Percentiles rank a stretch among this genome's conserved stretches.
phyloP scores from a whole-genome alignment of 2,113 vertebrate genomes.

The Psettodes erumei region DNA sequence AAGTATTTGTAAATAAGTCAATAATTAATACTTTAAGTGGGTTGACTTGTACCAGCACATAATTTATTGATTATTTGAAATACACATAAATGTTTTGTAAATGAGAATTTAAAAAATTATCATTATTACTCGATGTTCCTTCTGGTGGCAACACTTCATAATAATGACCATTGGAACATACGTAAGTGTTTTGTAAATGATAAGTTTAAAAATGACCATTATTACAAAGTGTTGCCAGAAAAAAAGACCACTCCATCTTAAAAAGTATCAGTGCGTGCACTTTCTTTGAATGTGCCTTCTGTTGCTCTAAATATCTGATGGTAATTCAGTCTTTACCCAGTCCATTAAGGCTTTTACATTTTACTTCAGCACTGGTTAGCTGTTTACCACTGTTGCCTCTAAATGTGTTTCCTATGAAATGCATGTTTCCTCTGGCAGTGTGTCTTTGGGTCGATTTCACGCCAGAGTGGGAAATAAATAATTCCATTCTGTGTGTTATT shows the following conservation, averaged over 20 bases:
- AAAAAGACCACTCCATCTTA: not conserved
- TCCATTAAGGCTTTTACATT: slow-evolving; percentile 43
- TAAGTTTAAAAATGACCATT: not conserved
- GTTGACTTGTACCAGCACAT: not conserved
- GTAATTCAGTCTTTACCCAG: slow-evolving; percentile 54
- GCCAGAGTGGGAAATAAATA: slow-evolving; percentile 48
- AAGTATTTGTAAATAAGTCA: not conserved
- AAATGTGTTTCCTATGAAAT: slow-evolving; percentile 47
- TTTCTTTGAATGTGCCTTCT: slow-evolving; percentile 19
- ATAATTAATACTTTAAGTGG: not conserved
- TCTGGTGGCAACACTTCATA: too few species aligned
- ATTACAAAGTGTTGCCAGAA: too few species aligned
- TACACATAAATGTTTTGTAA: not conserved
- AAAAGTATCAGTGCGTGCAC: not conserved
- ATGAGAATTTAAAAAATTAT: not conserved
- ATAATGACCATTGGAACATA: not conserved
- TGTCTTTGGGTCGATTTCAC: slow-evolving; percentile 58
- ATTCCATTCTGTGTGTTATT: slow-evolving; percentile 57
- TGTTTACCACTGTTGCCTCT: slow-evolving; percentile 49
- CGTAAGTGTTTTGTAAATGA: not conserved
- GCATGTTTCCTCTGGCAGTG: slow-evolving; percentile 57
- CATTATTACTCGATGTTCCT: too few species aligned
- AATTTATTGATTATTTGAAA: not conserved
- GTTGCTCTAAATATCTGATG: slow-evolving; percentile 40
- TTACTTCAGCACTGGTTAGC: slow-evolving; percentile 31